Conservation (phyloP, 2,113 vertebrate species). For the Brienomyrus longianalis region DNA sequence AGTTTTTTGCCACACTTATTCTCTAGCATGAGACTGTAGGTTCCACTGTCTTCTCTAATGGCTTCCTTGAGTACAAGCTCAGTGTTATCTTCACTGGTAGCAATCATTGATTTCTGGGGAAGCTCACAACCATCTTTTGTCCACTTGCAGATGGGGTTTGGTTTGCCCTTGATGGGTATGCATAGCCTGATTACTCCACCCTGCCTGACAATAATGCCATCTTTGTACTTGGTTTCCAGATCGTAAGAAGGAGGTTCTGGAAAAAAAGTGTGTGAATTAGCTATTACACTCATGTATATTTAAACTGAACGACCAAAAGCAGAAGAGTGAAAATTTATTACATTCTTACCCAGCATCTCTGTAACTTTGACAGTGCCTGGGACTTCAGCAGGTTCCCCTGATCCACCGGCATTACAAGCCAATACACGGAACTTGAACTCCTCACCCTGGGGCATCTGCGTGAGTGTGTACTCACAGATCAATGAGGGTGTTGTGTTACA, state of each 20-base stretch:
- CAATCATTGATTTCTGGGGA: constrained; percentile 82
- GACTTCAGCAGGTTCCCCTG: constrained; percentile 90
- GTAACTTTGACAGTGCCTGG: constrained; percentile 86
- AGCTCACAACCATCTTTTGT: constrained; percentile 79
- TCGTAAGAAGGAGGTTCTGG: constrained; percentile 91
- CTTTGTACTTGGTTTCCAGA: constrained; percentile 91
- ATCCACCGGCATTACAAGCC: constrained; percentile 90
- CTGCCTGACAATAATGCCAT: constrained; percentile 81
- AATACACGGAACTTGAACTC: constrained; percentile 92
- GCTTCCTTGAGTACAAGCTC: constrained; percentile 93
- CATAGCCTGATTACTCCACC: constrained; percentile 86
- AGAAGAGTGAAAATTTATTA: background rate
- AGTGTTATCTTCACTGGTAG: constrained; percentile 76
- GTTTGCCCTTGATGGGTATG: constrained; percentile 93
- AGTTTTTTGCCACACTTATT: constrained; percentile 93
- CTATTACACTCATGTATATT: background rate
- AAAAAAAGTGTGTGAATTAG: constrained; percentile 25
- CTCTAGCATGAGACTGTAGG: constrained; percentile 80
- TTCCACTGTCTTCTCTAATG: constrained; percentile 81
- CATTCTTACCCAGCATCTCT: constrained; percentile 89
- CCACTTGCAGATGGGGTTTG: constrained; percentile 86
- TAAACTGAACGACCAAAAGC: background rate
- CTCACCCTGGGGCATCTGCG: constrained; percentile 87
- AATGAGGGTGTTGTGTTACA: constrained; percentile 94
- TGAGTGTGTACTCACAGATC: constrained; percentile 95